phyloP scores from a whole-genome alignment of 64 coral and sea anemone genomes.

The Stylophora pistillata region DNA sequence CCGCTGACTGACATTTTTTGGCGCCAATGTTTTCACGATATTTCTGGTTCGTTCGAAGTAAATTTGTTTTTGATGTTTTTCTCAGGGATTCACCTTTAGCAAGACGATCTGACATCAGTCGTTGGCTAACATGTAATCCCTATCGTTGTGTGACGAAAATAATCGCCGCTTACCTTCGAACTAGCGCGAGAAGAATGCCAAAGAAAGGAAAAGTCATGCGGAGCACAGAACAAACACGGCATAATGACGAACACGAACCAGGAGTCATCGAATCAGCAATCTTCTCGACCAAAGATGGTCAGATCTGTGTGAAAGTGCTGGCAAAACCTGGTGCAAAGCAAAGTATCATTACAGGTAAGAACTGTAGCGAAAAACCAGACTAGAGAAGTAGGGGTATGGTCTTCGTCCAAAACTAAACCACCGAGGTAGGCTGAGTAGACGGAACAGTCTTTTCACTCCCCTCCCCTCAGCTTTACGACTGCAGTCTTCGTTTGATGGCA shows the following conservation, averaged over 20 bases:
- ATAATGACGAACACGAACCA: neutral
- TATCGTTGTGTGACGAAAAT: neutral
- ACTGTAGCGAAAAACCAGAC: no score
- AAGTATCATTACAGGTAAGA: slow-evolving; percentile 49
- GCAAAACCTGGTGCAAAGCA: slow-evolving; percentile 73
- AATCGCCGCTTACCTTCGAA: neutral
- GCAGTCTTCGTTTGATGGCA: no score
- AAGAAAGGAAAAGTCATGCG: neutral
- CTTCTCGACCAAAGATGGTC: slow-evolving; percentile 27
- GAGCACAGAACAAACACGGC: neutral
- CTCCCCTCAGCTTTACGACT: no score
- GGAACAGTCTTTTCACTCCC: no score
- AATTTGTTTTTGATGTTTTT: neutral
- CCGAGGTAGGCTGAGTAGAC: no score
- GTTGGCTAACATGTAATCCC: neutral
- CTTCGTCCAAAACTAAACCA: no score
- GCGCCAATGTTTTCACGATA: slow-evolving; percentile 7
- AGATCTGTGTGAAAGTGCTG: slow-evolving; percentile 35
- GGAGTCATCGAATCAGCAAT: neutral
- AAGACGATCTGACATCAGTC: neutral
- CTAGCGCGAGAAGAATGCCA: neutral
- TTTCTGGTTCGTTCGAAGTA: neutral
- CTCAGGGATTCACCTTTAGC: neutral
- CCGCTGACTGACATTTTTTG: neutral
- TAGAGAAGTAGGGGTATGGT: no score